Evolutionary conservation across 2,888 invertebrate species (phyloP).

Genomic region (Smittia aterrima): DNA sequence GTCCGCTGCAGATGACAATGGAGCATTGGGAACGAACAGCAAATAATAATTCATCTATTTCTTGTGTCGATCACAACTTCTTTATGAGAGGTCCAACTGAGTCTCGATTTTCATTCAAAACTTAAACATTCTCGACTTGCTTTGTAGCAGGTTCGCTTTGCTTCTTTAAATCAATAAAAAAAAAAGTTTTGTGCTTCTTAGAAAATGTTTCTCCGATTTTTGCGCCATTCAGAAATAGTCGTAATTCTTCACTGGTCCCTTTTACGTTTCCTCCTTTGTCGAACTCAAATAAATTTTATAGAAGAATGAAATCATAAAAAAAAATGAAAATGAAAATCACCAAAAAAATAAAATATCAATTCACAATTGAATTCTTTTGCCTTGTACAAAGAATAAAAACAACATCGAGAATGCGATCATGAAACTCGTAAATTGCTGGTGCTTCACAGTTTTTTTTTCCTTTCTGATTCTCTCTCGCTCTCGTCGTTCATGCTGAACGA

Average conservation of each 20-base stretch:
- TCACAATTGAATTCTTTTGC: neutral
- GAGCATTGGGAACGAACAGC: neutral
- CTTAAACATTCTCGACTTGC: neutral
- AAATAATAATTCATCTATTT: slow-evolving; percentile 14
- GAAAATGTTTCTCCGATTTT: neutral
- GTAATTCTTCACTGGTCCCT: neutral
- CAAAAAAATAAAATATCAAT: neutral
- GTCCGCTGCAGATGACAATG: slow-evolving; percentile 13
- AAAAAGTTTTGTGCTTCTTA: slow-evolving; percentile 18
- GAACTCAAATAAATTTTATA: slow-evolving; percentile 19
- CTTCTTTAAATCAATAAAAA: slow-evolving; percentile 25
- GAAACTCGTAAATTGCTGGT: neutral
- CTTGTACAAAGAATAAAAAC: neutral
- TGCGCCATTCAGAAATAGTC: slow-evolving; percentile 20
- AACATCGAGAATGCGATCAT: slow-evolving; percentile 11
- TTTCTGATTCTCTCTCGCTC: too few relatives aligned
- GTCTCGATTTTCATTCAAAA: slow-evolving; percentile 5
- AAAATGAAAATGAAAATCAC: neutral
- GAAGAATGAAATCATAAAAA: neutral
- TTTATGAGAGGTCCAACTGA: neutral
- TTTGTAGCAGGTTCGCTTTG: slow-evolving; percentile 22
- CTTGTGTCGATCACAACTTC: slow-evolving; percentile 22
- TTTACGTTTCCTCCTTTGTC: neutral
- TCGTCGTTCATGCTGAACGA: too few relatives aligned
- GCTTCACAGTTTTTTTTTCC: too few relatives aligned